Evolutionary conservation across 2,888 invertebrate species (phyloP).

Genomic region (Volucella zonaria): DNA sequence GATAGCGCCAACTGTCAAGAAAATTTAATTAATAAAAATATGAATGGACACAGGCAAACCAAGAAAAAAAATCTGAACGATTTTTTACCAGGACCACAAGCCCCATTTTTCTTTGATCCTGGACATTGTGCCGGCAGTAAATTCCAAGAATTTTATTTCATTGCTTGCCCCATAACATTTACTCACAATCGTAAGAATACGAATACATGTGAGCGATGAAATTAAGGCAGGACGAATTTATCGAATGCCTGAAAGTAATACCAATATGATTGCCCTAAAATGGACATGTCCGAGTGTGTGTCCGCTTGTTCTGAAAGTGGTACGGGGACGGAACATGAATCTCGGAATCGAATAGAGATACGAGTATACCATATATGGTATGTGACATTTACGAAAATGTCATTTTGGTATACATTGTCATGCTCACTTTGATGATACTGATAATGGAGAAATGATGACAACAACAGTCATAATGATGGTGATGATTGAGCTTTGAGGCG

Average conservation of each 20-base stretch:
- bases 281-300: not conserved
- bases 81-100: not conserved
- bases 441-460: constrained; percentile 12
- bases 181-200: not conserved
- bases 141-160: constrained; percentile 9
- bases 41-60: too few relatives aligned
- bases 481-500: not conserved
- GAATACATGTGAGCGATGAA: not conserved
- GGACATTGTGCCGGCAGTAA: not conserved
- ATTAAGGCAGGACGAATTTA: not conserved
- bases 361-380: not conserved
- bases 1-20: too few relatives aligned
- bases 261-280: constrained; percentile 6
- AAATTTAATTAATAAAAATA: too few relatives aligned
- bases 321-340: constrained; percentile 3
- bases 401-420: not conserved
- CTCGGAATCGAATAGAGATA: constrained; percentile 9
- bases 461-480: not conserved
- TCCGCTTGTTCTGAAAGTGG: not conserved
- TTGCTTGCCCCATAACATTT: not conserved
- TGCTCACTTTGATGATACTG: constrained; percentile 9
- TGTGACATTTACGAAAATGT: not conserved
- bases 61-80: not conserved
- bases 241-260: constrained; percentile 1
- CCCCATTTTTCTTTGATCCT: too few relatives aligned